phyloP scores from a whole-genome alignment of 2,113 vertebrate species.

The Heteronetta atricapilla region DNA sequence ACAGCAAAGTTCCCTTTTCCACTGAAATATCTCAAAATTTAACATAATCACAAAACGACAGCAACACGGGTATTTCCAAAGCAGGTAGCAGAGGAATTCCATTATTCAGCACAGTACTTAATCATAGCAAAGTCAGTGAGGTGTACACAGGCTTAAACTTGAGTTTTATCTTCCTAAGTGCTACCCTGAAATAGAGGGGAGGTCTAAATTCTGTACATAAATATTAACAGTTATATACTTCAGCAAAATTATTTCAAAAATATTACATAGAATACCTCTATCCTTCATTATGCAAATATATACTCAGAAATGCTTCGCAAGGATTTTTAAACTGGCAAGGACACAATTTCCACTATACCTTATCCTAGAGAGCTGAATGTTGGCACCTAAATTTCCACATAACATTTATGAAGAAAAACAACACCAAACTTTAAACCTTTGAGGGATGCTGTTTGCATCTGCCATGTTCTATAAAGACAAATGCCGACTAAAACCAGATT shows the following conservation, averaged over 20 bases:
- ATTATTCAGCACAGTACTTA: neutral
- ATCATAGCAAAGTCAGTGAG: neutral
- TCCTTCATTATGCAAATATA: slow-evolving; percentile 56
- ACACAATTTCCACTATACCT: slow-evolving; percentile 49
- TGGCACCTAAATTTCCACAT: slow-evolving; percentile 62
- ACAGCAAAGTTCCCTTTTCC: neutral
- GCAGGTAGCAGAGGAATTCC: neutral
- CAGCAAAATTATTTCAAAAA: slow-evolving; percentile 38
- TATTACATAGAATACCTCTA: slow-evolving; percentile 12
- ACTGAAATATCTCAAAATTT: neutral
- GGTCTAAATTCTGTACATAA: neutral
- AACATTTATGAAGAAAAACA: slow-evolving; percentile 48
- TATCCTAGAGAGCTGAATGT: slow-evolving; percentile 30
- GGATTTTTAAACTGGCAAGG: slow-evolving; percentile 52
- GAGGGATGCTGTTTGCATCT: slow-evolving; percentile 13
- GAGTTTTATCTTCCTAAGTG: neutral
- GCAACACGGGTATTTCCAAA: neutral
- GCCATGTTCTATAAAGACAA: slow-evolving; percentile 61
- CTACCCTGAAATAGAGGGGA: neutral
- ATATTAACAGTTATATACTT: slow-evolving; percentile 19
- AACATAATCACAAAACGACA: neutral
- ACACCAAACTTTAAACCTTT: slow-evolving; percentile 52
- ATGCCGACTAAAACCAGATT: slow-evolving; percentile 46
- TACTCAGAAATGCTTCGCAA: slow-evolving; percentile 47
- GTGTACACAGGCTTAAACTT: neutral